These are phyloP conservation scores for Magallana angulata DNA, from an alignment of 1,140 invertebrate species.

Conservation along the genomic window DNA sequence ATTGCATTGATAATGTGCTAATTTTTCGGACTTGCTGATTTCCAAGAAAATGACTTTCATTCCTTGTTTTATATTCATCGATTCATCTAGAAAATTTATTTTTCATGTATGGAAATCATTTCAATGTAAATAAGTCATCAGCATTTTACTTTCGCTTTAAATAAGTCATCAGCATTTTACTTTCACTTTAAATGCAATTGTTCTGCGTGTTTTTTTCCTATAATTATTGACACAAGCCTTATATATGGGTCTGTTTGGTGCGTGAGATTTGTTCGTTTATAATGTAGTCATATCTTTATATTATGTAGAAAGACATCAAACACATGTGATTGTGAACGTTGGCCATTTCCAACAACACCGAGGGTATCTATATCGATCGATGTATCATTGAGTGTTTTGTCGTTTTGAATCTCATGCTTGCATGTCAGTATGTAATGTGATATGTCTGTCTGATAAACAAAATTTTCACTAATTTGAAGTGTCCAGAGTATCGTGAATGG, in stretches of 20 bases:
- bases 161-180: neutral
- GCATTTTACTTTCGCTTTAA: neutral
- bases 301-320: neutral
- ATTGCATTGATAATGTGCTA: no score
- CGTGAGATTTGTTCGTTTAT: neutral
- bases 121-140: neutral
- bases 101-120: neutral
- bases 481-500: neutral
- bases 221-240: neutral
- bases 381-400: neutral
- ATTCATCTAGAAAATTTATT: neutral
- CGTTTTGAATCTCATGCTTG: slow-evolving; percentile 13
- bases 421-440: neutral
- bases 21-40: no score
- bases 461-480: neutral
- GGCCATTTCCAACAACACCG: neutral
- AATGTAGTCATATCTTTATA: neutral
- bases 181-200: neutral
- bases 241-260: neutral
- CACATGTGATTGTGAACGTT: no score
- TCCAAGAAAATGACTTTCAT: no score
- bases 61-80: neutral
- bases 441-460: neutral
- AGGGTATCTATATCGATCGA: neutral
- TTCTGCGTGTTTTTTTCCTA: neutral